Evolutionary conservation across 2,797 vertebrate species (phyloP).

Genomic region (Natrix natrix): DNA sequence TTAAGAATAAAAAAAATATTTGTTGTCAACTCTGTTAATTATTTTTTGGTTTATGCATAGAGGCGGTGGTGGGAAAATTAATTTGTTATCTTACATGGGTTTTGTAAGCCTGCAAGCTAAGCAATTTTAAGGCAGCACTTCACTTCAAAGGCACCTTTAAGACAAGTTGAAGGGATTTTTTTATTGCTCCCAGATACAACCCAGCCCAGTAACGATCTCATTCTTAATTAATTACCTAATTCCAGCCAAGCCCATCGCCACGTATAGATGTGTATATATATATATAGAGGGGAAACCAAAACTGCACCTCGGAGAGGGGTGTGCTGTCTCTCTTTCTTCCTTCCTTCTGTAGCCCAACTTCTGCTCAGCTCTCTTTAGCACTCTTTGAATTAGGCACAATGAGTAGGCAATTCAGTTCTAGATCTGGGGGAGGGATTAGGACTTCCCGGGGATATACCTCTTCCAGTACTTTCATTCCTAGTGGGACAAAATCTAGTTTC

Average conservation of each 20-base stretch:
- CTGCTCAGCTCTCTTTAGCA: background rate
- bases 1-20: background rate
- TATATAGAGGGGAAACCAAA: background rate
- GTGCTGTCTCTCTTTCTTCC: background rate
- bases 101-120: slow-evolving; percentile 15
- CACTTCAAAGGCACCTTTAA: slow-evolving; percentile 15
- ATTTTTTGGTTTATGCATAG: background rate
- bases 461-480: background rate
- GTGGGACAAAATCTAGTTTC: slow-evolving; percentile 41
- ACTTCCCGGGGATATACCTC: background rate
- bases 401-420: slow-evolving; percentile 25
- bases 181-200: slow-evolving; percentile 1
- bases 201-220: background rate
- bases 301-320: background rate
- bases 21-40: background rate
- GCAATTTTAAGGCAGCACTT: slow-evolving; percentile 1
- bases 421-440: slow-evolving; percentile 10
- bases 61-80: background rate
- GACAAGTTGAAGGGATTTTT: background rate
- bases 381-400: background rate
- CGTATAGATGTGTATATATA: background rate
- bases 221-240: slow-evolving; percentile 8
- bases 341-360: background rate
- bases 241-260: background rate
- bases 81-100: background rate